These are phyloP conservation scores for Sebastes trivittatus DNA, from an alignment of 2,797 vertebrate genomes.

Conservation along the genomic window DNA sequence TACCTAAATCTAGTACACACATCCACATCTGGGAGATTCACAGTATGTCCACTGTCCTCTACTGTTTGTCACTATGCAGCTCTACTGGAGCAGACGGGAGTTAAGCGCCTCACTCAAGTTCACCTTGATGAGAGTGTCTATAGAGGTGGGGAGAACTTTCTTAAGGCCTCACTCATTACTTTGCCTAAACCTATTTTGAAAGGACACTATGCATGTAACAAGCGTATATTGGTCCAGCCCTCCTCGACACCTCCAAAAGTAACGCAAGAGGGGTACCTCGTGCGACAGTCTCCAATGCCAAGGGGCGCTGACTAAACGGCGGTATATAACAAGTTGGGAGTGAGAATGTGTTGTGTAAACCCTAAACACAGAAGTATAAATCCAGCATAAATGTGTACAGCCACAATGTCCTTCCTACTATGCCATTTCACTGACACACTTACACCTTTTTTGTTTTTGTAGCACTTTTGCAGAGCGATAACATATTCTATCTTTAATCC, in stretches of 20 bases:
- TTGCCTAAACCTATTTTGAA: neutral
- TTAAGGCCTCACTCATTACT: neutral
- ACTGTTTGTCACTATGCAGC: neutral
- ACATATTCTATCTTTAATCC: neutral
- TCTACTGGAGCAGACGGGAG: neutral
- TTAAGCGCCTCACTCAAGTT: neutral
- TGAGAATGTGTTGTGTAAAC: neutral
- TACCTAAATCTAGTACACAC: neutral
- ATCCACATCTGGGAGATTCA: neutral
- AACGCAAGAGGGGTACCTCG: no score
- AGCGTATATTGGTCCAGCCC: no score
- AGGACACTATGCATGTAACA: neutral
- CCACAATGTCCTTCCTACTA: neutral
- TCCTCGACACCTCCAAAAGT: no score
- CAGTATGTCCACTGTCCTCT: conserved; percentile 1
- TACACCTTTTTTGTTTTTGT: neutral
- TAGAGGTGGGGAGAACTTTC: neutral
- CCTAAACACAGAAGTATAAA: neutral
- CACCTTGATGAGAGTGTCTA: conserved; percentile 14
- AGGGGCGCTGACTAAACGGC: neutral
- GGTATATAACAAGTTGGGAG: neutral
- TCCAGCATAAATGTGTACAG: neutral
- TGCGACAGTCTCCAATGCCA: neutral
- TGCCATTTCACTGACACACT: neutral
- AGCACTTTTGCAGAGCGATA: neutral